Percentiles rank a stretch among this genome's conserved stretches.
phyloP scores from a whole-genome alignment of 2,113 vertebrate genomes.

The Sitta europaea region DNA sequence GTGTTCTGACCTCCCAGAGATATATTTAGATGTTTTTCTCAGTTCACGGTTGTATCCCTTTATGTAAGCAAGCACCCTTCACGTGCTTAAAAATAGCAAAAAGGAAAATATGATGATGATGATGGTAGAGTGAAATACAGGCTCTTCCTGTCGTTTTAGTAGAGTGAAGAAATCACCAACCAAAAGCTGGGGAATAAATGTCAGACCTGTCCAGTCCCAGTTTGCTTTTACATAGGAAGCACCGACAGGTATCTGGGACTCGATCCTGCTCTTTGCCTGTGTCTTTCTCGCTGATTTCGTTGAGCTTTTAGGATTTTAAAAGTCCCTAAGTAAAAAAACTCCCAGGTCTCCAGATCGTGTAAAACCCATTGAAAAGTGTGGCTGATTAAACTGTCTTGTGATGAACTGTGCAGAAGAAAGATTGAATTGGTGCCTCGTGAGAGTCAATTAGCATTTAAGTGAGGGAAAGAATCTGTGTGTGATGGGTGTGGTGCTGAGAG shows the following conservation, averaged over 20 bases:
- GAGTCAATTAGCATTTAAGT: conserved; percentile 65
- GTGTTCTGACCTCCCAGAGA: background rate
- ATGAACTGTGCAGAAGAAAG: background rate
- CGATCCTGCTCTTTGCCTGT: background rate
- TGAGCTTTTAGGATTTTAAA: background rate
- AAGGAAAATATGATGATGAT: background rate
- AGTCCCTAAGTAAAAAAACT: background rate
- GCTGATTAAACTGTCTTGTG: background rate
- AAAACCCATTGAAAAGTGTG: background rate
- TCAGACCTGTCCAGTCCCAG: background rate
- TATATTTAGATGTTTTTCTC: background rate
- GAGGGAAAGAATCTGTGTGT: background rate
- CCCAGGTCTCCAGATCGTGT: background rate
- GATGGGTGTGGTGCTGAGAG: conserved; percentile 6
- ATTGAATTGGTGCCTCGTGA: conserved; percentile 39
- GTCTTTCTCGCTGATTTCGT: background rate
- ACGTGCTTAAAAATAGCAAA: background rate
- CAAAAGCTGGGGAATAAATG: background rate
- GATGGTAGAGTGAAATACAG: background rate
- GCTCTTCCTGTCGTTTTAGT: background rate
- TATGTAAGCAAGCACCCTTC: background rate
- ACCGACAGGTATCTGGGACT: background rate
- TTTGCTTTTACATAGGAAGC: background rate
- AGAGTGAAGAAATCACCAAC: background rate
- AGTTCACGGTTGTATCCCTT: background rate